These are phyloP conservation scores for Sebastes aleutianus DNA, from an alignment of 2,797 vertebrate genomes.

Conservation along the genomic window DNA sequence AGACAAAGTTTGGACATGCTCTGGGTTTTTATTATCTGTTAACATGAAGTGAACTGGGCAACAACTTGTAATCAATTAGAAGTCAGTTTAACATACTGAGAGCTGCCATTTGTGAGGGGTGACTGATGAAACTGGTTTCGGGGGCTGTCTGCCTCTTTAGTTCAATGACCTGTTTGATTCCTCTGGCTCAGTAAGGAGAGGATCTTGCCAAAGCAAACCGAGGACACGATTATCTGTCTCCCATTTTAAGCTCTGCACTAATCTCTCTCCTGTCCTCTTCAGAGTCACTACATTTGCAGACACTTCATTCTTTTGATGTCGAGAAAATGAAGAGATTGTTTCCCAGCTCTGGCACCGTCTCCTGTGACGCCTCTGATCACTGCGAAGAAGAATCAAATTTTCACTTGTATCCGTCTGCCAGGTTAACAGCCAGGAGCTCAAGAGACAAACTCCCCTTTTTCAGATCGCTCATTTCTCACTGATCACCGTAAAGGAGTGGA, in stretches of 20 bases:
- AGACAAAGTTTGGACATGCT: neutral
- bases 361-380: constrained; percentile 32
- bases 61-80: neutral
- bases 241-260: constrained; percentile 51
- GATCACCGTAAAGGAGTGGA: neutral
- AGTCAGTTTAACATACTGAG: neutral
- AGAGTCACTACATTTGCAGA: constrained; percentile 38
- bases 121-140: constrained; percentile 34
- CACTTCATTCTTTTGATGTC: constrained; percentile 47
- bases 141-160: constrained; percentile 27
- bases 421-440: constrained; percentile 40
- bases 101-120: constrained; percentile 8
- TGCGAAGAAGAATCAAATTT: neutral
- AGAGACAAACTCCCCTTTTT: constrained; percentile 24
- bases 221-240: constrained; percentile 54
- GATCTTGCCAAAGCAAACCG: constrained; percentile 54
- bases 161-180: constrained; percentile 54
- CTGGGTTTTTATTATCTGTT: constrained; percentile 20
- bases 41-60: constrained; percentile 24
- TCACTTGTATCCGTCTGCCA: constrained; percentile 1
- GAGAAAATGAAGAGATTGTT: constrained; percentile 48
- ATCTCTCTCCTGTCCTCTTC: constrained; percentile 53
- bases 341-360: constrained; percentile 20
- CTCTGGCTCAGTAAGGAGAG: constrained; percentile 25
- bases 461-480: constrained; percentile 17